Base-by-base conservation (phyloP, 2,113 vertebrate genomes). In the Dicrurus megarhynchus region DNA sequence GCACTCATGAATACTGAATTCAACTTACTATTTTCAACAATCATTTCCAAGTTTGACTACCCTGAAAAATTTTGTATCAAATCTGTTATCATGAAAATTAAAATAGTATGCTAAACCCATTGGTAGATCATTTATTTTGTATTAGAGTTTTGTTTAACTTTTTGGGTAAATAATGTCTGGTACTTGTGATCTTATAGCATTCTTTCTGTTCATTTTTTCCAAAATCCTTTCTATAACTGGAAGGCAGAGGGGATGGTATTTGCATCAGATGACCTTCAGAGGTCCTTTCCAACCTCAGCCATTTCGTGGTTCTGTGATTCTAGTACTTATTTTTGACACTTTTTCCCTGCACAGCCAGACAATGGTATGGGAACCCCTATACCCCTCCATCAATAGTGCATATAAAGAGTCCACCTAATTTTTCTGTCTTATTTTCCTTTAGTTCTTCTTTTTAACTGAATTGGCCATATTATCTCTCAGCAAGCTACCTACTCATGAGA, bases 191-290 rank as follows among this genome's bases (percentile, higher is more conserved):
- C 20, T 52, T 24, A 84, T 23, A 12, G 6, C 32, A 55, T 56
- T 44, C 15, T 84, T 94, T 60, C 27, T 52, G 8, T 77, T 32
- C 1, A 21, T 56, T 73, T 68, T 80, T 83, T 17, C 20, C 7
- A 37, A 78, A 87, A 11, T 16, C 1, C 15, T 50, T 64, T 55
- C 17, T 70, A 16, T 22, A 78, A 53, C 1, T 70, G 30, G 13
- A 61, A 61, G 17, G 16, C 6, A 11, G 39, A 11, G 3, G 3
- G 5, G 1, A 7, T 2, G 20, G 4, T 44, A 5, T 19, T 55
- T 57, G 24, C 7, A 53, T 60, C 11, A 83, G 42, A 49, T 41
- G 32, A 42, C 12, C 5, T 83, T 18, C 35, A 86, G 47, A 73
- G 4, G 18, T 79, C 15, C 37, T 80, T 87, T 76, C 19, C 24